Conservation (phyloP, 2,113 vertebrate species). For the Pogonocichla stellata region DNA sequence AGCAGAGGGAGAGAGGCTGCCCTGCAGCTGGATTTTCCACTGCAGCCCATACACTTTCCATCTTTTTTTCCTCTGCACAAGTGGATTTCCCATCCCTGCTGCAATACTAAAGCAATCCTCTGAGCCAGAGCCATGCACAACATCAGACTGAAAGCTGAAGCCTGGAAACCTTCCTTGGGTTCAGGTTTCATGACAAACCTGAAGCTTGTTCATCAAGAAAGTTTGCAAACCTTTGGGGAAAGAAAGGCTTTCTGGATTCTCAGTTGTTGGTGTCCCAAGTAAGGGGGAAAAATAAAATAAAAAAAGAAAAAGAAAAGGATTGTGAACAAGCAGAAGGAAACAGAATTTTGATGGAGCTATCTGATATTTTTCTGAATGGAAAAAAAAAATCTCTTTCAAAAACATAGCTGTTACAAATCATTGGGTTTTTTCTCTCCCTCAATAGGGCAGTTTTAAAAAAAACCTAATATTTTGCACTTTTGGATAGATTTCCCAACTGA, state of each 20-base stretch:
- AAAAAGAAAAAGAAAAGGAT: neutral
- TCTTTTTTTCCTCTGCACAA: conserved; percentile 7
- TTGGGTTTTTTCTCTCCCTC: neutral
- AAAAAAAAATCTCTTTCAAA: conserved; percentile 1
- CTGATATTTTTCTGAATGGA: neutral
- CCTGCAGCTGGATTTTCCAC: conserved; percentile 22
- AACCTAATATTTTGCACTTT: neutral
- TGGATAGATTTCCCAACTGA: neutral
- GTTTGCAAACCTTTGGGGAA: neutral
- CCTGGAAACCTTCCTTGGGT: conserved; percentile 52
- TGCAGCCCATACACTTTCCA: neutral
- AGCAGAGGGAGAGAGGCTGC: neutral
- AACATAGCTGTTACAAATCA: neutral
- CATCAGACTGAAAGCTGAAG: conserved; percentile 33
- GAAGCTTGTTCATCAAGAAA: conserved; percentile 1
- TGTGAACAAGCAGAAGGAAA: neutral
- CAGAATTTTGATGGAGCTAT: neutral
- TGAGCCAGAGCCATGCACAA: conserved; percentile 43
- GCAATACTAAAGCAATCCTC: neutral
- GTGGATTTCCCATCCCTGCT: conserved; percentile 34
- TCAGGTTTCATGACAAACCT: conserved; percentile 40
- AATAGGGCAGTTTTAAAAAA: neutral
- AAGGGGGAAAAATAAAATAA: neutral
- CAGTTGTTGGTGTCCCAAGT: neutral
- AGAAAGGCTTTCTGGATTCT: neutral